phyloP scores from a whole-genome alignment of 2,797 vertebrate genomes.

The Poecilia wingei region DNA sequence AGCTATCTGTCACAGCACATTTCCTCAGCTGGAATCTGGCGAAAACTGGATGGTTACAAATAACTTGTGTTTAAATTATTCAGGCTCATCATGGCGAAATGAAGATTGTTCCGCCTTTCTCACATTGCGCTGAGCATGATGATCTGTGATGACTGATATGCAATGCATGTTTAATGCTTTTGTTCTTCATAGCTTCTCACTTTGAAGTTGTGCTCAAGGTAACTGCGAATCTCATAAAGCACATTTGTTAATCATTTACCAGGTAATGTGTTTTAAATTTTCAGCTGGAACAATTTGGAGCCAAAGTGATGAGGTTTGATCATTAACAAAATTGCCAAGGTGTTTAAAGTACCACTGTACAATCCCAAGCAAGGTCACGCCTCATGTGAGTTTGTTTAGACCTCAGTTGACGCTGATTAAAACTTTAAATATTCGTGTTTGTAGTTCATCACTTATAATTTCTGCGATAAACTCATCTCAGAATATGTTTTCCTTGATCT shows the following conservation, averaged over 20 bases:
- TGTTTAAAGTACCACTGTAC: background rate
- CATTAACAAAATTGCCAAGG: background rate
- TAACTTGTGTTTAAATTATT: slow-evolving; percentile 59
- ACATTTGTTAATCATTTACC: background rate
- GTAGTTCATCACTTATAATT: background rate
- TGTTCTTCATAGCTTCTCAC: background rate
- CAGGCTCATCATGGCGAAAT: slow-evolving; percentile 41
- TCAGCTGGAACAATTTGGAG: background rate
- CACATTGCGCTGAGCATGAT: slow-evolving; percentile 28
- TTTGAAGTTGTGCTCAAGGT: slow-evolving; percentile 27
- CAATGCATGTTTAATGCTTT: slow-evolving; percentile 56
- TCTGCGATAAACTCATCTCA: background rate
- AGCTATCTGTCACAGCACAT: slow-evolving; percentile 64
- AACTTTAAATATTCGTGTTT: background rate
- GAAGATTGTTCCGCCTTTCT: slow-evolving; percentile 48
- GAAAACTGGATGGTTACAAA: slow-evolving; percentile 68
- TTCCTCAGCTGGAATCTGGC: slow-evolving; percentile 47
- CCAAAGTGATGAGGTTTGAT: background rate
- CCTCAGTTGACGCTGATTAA: too few relatives aligned
- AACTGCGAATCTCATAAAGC: background rate
- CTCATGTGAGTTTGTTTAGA: background rate
- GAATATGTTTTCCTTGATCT: background rate
- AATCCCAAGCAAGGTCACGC: background rate
- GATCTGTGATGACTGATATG: slow-evolving; percentile 46
- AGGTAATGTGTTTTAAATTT: background rate